Percentiles rank a stretch among this genome's conserved stretches.
Conservation (phyloP, 2,113 vertebrate genomes). For the Nanorana parkeri region DNA sequence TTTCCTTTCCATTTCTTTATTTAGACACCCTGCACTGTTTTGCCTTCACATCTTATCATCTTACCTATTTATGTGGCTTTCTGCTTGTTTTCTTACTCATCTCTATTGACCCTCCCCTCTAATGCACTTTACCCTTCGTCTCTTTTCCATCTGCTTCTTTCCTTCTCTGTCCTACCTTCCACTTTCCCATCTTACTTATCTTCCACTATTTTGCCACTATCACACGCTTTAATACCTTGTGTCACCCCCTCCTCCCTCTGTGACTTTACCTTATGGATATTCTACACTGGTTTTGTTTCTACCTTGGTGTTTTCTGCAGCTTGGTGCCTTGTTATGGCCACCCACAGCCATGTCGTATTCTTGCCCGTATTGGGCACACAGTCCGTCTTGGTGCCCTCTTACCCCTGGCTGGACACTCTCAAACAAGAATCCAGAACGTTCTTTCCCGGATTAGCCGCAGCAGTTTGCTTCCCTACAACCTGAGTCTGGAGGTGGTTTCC, state of each 20-base stretch:
- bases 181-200: not conserved
- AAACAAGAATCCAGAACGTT: conserved; percentile 69
- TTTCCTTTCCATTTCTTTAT: not conserved
- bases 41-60: not conserved
- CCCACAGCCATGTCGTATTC: conserved; percentile 80
- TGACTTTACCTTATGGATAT: conserved; percentile 42
- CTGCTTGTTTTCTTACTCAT: not conserved
- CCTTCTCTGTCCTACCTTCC: not conserved
- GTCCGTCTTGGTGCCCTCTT: conserved; percentile 81
- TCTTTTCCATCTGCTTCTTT: not conserved
- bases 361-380: conserved; percentile 74
- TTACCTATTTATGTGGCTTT: not conserved
- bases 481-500: conserved; percentile 78
- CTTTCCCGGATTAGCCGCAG: conserved; percentile 66
- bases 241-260: not conserved
- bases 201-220: conserved; percentile 1
- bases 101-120: conserved; percentile 15
- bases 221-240: not conserved
- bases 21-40: not conserved
- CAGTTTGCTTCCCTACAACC: conserved; percentile 75
- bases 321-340: conserved; percentile 61
- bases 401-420: conserved; percentile 66
- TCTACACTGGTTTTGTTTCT: conserved; percentile 44
- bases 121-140: conserved; percentile 12
- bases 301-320: conserved; percentile 31